phyloP scores from a whole-genome alignment of 35 echinoderm and acorn worm genomes.

The Chiridota heheva region DNA sequence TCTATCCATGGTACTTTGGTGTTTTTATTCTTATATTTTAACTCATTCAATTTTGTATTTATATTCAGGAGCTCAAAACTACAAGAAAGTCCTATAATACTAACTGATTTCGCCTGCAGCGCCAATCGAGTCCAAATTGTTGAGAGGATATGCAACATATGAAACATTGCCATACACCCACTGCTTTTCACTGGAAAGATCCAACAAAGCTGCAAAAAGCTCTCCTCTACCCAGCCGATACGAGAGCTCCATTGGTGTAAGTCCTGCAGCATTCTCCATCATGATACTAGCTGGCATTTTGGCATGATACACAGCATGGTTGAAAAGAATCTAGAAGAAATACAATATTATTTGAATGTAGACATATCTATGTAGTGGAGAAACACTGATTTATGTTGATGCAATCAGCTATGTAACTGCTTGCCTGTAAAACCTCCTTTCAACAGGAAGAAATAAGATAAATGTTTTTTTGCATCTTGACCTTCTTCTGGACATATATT shows the following conservation, averaged over 20 bases:
- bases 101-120: constrained; percentile 66
- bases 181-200: constrained; percentile 76
- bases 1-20: too few relatives aligned
- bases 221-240: constrained; percentile 79
- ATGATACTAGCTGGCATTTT: constrained; percentile 74
- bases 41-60: too few relatives aligned
- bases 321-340: constrained; percentile 77
- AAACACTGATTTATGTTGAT: too few relatives aligned
- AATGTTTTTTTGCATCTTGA: too few relatives aligned
- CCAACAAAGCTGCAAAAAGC: constrained; percentile 73
- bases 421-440: not conserved
- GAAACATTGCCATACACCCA: constrained; percentile 85
- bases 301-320: constrained; percentile 70
- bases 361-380: too few relatives aligned
- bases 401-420: too few relatives aligned
- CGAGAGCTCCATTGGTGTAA: constrained; percentile 83
- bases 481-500: too few relatives aligned
- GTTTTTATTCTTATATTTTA: too few relatives aligned
- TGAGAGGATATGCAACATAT: constrained; percentile 81
- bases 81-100: constrained; percentile 7
- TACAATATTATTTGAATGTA: too few relatives aligned
- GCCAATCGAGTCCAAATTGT: constrained; percentile 80
- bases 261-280: constrained; percentile 63
- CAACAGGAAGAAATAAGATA: too few relatives aligned
- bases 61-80: too few relatives aligned